Conservation (phyloP, 2,888 invertebrate genomes). For the Andrena flavipes region DNA sequence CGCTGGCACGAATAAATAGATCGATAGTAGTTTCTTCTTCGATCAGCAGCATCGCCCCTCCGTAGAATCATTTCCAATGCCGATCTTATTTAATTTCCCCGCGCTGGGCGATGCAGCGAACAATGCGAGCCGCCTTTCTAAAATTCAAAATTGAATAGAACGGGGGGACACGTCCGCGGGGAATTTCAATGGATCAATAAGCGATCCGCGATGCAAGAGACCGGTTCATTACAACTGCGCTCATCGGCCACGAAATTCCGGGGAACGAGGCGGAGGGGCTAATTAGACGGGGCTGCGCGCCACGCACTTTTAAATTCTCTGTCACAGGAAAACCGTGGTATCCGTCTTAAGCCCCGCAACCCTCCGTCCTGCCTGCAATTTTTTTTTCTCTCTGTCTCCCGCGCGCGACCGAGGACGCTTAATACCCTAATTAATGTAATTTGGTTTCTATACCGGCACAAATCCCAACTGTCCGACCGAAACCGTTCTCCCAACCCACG, state of each 20-base stretch:
- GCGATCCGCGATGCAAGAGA: constrained; percentile 23
- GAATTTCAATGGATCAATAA: constrained; percentile 17
- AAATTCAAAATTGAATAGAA: not conserved
- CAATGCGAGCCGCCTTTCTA: not conserved
- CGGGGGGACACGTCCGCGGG: not conserved
- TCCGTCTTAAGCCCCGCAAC: constrained; percentile 74
- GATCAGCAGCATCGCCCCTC: not conserved
- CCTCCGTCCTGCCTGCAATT: constrained; percentile 1
- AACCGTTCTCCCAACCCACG: constrained; percentile 47
- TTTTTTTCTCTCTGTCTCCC: constrained; percentile 48
- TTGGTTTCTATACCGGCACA: constrained; percentile 74
- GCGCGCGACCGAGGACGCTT: constrained; percentile 67
- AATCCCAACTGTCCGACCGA: constrained; percentile 62
- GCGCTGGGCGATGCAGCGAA: not conserved
- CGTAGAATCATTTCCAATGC: not conserved
- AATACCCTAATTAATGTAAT: constrained; percentile 79
- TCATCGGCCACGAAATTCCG: constrained; percentile 15
- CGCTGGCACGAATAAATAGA: too few relatives aligned
- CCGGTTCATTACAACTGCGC: constrained; percentile 17
- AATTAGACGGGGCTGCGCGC: constrained; percentile 62
- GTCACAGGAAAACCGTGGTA: constrained; percentile 69
- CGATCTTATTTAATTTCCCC: not conserved
- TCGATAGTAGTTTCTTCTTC: not conserved
- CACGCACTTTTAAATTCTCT: constrained; percentile 64
- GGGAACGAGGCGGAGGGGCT: constrained; percentile 8